These are phyloP conservation scores for Cacoxenus indagator DNA, from an alignment of 2,888 invertebrate genomes.

Conservation along the genomic window DNA sequence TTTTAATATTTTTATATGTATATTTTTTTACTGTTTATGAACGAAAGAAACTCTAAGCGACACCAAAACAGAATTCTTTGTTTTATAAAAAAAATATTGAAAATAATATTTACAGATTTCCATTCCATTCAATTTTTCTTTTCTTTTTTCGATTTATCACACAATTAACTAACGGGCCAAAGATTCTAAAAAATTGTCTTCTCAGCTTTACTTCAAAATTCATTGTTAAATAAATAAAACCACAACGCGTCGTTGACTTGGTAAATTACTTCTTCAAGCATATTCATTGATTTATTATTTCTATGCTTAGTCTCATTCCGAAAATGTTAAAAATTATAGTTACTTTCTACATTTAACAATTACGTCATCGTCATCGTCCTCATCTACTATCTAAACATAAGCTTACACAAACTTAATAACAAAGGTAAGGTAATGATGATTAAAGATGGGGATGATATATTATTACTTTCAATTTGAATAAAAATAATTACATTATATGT, in stretches of 20 bases:
- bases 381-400: neutral
- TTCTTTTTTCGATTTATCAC: slow-evolving; percentile 43
- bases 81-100: slow-evolving; percentile 35
- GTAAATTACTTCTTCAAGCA: slow-evolving; percentile 42
- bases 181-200: slow-evolving; percentile 53
- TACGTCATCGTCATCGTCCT: slow-evolving; percentile 3
- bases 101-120: slow-evolving; percentile 63
- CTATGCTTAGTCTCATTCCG: slow-evolving; percentile 49
- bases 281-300: slow-evolving; percentile 49
- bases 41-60: slow-evolving; percentile 37
- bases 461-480: neutral
- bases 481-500: neutral
- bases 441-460: neutral
- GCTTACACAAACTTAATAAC: slow-evolving; percentile 13
- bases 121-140: slow-evolving; percentile 31
- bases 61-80: slow-evolving; percentile 70
- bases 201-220: slow-evolving; percentile 47
- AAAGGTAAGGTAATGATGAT: neutral
- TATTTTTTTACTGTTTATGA: slow-evolving; percentile 17
- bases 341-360: slow-evolving; percentile 56
- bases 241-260: slow-evolving; percentile 53
- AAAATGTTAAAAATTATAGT: slow-evolving; percentile 44
- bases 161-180: slow-evolving; percentile 46
- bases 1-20: slow-evolving; percentile 28
- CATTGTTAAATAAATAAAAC: slow-evolving; percentile 66